Conservation (phyloP, 2,797 vertebrate species). For the Schizothorax lantsangensis region DNA sequence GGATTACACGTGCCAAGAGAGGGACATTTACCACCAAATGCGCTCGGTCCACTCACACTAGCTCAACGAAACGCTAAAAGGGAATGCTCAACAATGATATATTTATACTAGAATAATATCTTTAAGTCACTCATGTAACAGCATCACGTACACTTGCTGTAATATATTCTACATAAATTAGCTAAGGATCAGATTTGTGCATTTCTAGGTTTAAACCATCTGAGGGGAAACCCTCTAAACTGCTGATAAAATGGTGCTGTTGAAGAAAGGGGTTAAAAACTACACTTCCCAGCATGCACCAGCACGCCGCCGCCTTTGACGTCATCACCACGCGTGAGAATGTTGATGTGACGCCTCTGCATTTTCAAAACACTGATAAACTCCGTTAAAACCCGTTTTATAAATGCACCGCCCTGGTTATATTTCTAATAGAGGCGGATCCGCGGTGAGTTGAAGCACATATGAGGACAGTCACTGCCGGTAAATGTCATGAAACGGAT, state of each 20-base stretch:
- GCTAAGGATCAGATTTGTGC: too few relatives aligned
- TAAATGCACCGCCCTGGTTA: not conserved
- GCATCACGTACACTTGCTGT: too few relatives aligned
- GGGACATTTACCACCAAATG: conserved; percentile 18
- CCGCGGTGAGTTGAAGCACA: not conserved
- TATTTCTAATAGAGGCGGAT: not conserved
- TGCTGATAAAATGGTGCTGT: conserved; percentile 72
- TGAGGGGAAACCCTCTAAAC: not conserved
- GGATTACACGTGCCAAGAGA: conserved; percentile 46
- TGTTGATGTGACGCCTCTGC: conserved; percentile 47
- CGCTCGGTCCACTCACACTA: not conserved
- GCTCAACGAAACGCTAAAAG: not conserved
- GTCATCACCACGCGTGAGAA: conserved; percentile 57
- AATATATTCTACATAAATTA: not conserved
- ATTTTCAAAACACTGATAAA: conserved; percentile 66
- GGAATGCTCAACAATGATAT: not conserved
- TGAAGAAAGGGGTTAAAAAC: conserved; percentile 56
- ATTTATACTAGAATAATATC: not conserved
- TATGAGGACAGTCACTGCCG: not conserved
- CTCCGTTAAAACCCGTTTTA: not conserved
- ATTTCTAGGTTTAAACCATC: not conserved
- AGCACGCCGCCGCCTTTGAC: conserved; percentile 4
- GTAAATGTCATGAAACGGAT: not conserved
- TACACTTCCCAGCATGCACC: conserved; percentile 74
- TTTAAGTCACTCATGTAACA: not conserved